Evolutionary conservation across 2,113 vertebrate species (phyloP).

Genomic region (Pelmatolapia mariae): DNA sequence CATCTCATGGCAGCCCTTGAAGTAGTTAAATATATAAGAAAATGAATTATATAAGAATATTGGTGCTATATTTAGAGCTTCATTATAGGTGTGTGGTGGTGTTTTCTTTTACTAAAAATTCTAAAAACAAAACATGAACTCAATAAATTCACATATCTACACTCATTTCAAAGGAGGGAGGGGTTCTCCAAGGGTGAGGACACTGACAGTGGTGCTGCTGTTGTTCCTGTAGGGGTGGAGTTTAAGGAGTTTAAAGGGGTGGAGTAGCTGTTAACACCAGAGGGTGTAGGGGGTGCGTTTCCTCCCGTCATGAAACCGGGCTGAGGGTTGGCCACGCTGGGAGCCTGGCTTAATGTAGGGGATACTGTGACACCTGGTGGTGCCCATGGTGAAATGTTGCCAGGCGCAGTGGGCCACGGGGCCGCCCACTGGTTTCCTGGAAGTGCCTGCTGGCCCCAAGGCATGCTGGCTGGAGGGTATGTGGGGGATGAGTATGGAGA

Average conservation of each 20-base stretch:
- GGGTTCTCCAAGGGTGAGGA: not conserved
- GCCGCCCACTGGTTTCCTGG: slow-evolving; percentile 13
- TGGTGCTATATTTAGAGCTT: not conserved
- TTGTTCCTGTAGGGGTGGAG: not conserved
- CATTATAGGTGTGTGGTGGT: not conserved
- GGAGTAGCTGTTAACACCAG: not conserved
- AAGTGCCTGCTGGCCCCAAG: slow-evolving; percentile 22
- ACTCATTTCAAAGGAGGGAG: not conserved
- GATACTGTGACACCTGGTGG: not conserved
- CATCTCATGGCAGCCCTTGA: not conserved
- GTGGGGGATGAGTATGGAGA: not conserved
- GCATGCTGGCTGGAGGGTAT: slow-evolving; percentile 5
- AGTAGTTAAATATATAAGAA: not conserved
- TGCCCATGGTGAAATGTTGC: not conserved
- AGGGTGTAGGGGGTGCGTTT: not conserved
- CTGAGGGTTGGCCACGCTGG: not conserved
- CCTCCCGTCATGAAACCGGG: not conserved
- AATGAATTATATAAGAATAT: not conserved
- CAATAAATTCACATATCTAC: not conserved
- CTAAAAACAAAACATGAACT: not conserved
- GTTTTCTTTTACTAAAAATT: not conserved
- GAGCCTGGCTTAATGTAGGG: not conserved
- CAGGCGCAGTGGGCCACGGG: not conserved
- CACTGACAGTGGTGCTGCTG: not conserved
- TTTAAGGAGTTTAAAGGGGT: not conserved